Percentiles rank a stretch among this genome's conserved stretches.
Evolutionary conservation across 2,888 invertebrate genomes (phyloP).

Genomic region (Andricus quercusramuli): DNA sequence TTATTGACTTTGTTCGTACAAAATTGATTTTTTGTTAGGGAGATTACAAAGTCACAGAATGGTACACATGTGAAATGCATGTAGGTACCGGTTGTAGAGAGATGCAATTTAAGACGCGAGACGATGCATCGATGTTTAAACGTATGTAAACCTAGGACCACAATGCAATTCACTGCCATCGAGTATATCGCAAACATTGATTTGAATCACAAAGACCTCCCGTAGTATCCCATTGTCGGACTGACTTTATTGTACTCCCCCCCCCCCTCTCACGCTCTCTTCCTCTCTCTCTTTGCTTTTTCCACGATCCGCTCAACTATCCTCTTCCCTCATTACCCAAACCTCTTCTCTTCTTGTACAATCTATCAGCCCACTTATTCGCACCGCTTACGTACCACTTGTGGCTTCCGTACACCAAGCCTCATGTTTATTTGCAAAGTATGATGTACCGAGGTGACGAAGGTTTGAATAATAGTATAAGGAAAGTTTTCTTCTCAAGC

Average conservation of each 20-base stretch:
- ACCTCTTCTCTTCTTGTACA: conserved; percentile 51
- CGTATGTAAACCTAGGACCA: conserved; percentile 62
- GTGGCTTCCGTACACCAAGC: conserved; percentile 61
- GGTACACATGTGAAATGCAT: not conserved
- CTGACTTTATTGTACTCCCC: conserved; percentile 71
- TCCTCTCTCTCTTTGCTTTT: conserved; percentile 45
- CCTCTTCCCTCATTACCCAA: conserved; percentile 48
- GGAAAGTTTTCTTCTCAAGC: conserved; percentile 11
- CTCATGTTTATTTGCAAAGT: conserved; percentile 39
- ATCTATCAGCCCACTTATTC: conserved; percentile 74
- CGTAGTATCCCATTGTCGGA: conserved; percentile 72
- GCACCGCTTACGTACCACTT: conserved; percentile 74
- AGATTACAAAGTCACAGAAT: not conserved
- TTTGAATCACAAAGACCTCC: conserved; percentile 77
- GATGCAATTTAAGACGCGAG: conserved; percentile 43
- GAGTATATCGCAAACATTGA: conserved; percentile 76
- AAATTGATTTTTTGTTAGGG: not conserved
- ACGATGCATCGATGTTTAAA: conserved; percentile 49
- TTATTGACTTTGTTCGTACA: not conserved
- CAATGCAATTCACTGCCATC: conserved; percentile 67
- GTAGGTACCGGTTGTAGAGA: not conserved
- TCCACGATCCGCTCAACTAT: conserved; percentile 49
- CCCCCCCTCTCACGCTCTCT: conserved; percentile 48
- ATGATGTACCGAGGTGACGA: conserved; percentile 4
- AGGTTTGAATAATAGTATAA: not conserved